phyloP scores from a whole-genome alignment of 2,888 invertebrate genomes.

The Drosophila algonquin region DNA sequence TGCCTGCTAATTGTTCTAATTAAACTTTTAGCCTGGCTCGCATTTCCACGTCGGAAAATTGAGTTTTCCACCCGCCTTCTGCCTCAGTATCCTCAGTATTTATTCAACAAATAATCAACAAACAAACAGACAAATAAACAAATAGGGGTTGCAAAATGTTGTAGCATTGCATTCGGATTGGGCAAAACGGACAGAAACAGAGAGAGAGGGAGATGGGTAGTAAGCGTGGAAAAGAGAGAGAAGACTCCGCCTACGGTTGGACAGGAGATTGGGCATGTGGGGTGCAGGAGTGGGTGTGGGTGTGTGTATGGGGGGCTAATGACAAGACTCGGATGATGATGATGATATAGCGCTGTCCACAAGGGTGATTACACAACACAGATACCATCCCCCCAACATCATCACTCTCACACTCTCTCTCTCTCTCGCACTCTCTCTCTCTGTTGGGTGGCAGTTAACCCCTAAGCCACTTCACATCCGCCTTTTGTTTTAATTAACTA shows the following conservation, averaged over 20 bases:
- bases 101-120: conserved; percentile 65
- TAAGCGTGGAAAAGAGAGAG: conserved; percentile 18
- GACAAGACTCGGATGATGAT: conserved; percentile 20
- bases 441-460: conserved; percentile 58
- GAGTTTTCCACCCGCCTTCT: background rate
- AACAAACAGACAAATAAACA: conserved; percentile 48
- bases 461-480: conserved; percentile 67
- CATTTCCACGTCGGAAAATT: conserved; percentile 11
- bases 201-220: background rate
- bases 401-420: background rate
- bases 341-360: conserved; percentile 18
- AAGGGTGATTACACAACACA: conserved; percentile 44
- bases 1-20: conserved; percentile 63
- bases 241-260: conserved; percentile 47
- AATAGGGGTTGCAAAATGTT: conserved; percentile 56
- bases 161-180: conserved; percentile 47
- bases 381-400: conserved; percentile 13
- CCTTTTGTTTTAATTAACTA: conserved; percentile 78
- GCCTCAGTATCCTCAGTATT: conserved; percentile 48
- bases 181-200: conserved; percentile 32
- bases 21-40: conserved; percentile 59
- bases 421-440: background rate
- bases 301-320: conserved; percentile 31
- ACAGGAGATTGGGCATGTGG: conserved; percentile 13
- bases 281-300: background rate